A percentile compares a stretch with the other conserved stretches of the same genome.
These are phyloP conservation scores for Tribolium castaneum DNA, from an alignment of 1,140 invertebrate genomes.

Conservation along the genomic window DNA sequence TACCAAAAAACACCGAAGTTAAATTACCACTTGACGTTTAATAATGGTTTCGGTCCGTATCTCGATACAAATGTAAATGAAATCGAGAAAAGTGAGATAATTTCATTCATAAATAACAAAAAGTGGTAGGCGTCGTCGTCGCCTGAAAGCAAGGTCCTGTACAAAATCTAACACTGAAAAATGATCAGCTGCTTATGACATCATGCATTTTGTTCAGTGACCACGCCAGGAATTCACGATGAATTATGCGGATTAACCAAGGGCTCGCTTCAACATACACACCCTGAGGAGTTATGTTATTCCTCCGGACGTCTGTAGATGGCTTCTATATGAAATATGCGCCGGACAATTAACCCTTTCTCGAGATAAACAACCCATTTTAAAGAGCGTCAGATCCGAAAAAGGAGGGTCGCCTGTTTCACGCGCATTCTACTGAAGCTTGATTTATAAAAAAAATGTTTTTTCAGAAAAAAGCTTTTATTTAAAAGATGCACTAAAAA, in stretches of 20 bases:
- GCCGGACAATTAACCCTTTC: constrained; percentile 50
- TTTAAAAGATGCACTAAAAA: too few species aligned
- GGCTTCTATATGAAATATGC: constrained; percentile 43
- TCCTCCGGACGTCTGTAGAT: constrained; percentile 36
- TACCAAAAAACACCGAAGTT: constrained; percentile 19
- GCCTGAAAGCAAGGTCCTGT: constrained; percentile 41
- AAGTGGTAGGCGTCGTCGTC: constrained; percentile 13
- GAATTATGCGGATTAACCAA: constrained; percentile 48
- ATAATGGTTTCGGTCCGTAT: constrained; percentile 16
- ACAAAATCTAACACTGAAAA: constrained; percentile 48
- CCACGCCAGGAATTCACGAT: constrained; percentile 43
- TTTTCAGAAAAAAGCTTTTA: too few species aligned
- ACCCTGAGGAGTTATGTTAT: constrained; percentile 42
- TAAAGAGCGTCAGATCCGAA: constrained; percentile 43
- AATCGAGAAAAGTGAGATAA: constrained; percentile 38
- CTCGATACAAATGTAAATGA: constrained; percentile 36
- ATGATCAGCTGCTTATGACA: constrained; percentile 48
- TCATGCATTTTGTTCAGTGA: constrained; percentile 45
- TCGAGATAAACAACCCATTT: constrained; percentile 39
- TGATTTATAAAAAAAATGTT: background rate
- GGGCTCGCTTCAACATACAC: constrained; percentile 21
- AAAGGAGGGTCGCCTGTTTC: constrained; percentile 46
- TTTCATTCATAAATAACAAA: constrained; percentile 38
- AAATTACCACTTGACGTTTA: constrained; percentile 32
- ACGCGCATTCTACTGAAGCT: constrained; percentile 10